phyloP scores from a whole-genome alignment of 2,888 invertebrate genomes.

The Fissipunctia ypsillon region DNA sequence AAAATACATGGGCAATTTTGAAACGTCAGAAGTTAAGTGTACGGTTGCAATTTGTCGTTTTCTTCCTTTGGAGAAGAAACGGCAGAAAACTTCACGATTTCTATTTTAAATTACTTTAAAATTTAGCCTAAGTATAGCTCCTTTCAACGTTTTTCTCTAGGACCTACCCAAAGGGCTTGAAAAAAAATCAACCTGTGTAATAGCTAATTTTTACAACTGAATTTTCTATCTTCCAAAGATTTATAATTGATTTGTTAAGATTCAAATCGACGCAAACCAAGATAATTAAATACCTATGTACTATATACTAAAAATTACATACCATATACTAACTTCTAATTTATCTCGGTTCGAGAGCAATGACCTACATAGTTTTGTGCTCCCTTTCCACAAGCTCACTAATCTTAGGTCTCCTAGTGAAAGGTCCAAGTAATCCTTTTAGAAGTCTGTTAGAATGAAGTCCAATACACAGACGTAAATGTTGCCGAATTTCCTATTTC shows the following conservation, averaged over 20 bases:
- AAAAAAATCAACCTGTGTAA: not conserved
- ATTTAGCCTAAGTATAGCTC: not conserved
- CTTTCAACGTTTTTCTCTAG: not conserved
- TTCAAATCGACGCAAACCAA: not conserved
- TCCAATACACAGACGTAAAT: constrained; percentile 32
- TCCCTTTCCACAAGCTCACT: not conserved
- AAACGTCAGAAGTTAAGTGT: not conserved
- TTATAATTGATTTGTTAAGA: not conserved
- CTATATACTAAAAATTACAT: not conserved
- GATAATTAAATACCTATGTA: constrained; percentile 2
- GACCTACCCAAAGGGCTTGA: too few relatives aligned
- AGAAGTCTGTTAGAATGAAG: constrained; percentile 23
- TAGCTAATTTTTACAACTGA: not conserved
- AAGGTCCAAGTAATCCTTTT: constrained; percentile 51
- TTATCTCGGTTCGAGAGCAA: constrained; percentile 6
- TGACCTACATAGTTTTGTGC: constrained; percentile 17
- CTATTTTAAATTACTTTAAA: not conserved
- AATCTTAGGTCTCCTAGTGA: constrained; percentile 25
- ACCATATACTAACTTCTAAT: not conserved
- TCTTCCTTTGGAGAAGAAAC: not conserved
- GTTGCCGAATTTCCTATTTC: constrained; percentile 9
- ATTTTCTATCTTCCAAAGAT: not conserved
- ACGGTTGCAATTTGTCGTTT: not conserved
- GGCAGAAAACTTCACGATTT: too few relatives aligned
- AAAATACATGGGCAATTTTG: not conserved